A percentile compares a stretch with the other conserved stretches of the same genome.
Conservation (phyloP, 2,113 vertebrate species). For the Atlantisia rogersi region DNA sequence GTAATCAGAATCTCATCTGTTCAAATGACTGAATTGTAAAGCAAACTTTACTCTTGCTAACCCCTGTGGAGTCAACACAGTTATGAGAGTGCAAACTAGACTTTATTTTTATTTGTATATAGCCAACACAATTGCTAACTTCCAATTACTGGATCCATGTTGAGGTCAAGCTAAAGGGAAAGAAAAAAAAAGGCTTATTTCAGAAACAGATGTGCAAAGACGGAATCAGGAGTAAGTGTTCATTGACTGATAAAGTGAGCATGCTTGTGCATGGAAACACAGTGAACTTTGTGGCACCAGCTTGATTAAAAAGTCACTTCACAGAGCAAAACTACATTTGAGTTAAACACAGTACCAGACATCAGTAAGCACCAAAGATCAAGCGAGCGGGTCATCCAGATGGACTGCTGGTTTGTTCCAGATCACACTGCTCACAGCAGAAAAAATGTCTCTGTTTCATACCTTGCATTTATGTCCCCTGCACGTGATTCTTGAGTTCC, state of each 20-base stretch:
- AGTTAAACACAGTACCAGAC: background rate
- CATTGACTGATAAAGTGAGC: background rate
- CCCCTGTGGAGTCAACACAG: background rate
- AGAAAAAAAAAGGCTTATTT: background rate
- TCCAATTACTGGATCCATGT: background rate
- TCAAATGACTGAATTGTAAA: background rate
- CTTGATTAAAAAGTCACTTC: background rate
- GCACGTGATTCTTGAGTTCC: background rate
- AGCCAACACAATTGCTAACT: background rate
- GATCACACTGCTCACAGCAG: background rate
- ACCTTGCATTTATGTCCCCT: background rate
- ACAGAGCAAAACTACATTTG: background rate
- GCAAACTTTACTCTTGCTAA: constrained; percentile 1
- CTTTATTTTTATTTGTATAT: background rate
- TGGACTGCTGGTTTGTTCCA: background rate
- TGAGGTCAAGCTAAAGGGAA: background rate
- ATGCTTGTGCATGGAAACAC: background rate
- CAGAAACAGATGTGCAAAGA: background rate
- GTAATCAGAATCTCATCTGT: background rate
- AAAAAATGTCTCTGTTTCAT: background rate
- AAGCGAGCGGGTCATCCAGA: background rate
- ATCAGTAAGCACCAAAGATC: background rate
- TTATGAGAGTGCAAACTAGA: background rate
- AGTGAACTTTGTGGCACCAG: background rate
- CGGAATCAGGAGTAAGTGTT: background rate